Conservation (phyloP, 1,140 invertebrate genomes). For the Lepidurus apus region DNA sequence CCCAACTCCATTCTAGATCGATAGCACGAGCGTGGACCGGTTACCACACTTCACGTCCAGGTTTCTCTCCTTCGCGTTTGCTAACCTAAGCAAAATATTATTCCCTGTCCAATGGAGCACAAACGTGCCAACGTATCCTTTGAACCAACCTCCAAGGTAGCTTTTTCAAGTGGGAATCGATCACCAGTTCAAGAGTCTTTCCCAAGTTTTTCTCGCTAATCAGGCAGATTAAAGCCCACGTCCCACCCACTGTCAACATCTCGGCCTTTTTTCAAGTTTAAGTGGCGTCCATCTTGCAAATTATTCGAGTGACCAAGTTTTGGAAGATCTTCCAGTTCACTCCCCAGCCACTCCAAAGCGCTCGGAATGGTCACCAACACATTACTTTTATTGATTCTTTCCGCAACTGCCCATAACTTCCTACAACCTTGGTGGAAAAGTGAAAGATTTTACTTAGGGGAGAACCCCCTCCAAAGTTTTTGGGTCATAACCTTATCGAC, state of each 20-base stretch:
- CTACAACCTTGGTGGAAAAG: not conserved
- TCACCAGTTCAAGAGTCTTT: not conserved
- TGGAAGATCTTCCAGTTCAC: not conserved
- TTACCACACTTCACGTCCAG: slow-evolving; percentile 3
- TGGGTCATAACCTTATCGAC: not conserved
- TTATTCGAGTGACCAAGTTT: slow-evolving; percentile 7
- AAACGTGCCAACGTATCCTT: not conserved
- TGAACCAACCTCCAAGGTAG: not conserved
- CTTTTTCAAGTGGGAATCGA: not conserved
- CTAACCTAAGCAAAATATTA: slow-evolving; percentile 22
- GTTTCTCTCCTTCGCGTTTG: slow-evolving; percentile 1
- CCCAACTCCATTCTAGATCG: not conserved
- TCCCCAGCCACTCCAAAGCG: not conserved
- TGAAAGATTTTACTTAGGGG: not conserved
- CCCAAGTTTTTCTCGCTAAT: too few relatives aligned
- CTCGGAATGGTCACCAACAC: not conserved
- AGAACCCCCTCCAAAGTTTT: not conserved
- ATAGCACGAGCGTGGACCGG: not conserved
- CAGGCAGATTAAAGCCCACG: too few relatives aligned
- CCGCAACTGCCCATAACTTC: not conserved
- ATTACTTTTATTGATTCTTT: slow-evolving; percentile 20
- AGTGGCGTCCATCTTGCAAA: not conserved
- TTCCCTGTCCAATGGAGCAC: not conserved
- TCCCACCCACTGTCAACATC: too few relatives aligned
- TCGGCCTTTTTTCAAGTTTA: not conserved